phyloP scores from a whole-genome alignment of 1,140 invertebrate species.

The Lutraria rhynchaena region DNA sequence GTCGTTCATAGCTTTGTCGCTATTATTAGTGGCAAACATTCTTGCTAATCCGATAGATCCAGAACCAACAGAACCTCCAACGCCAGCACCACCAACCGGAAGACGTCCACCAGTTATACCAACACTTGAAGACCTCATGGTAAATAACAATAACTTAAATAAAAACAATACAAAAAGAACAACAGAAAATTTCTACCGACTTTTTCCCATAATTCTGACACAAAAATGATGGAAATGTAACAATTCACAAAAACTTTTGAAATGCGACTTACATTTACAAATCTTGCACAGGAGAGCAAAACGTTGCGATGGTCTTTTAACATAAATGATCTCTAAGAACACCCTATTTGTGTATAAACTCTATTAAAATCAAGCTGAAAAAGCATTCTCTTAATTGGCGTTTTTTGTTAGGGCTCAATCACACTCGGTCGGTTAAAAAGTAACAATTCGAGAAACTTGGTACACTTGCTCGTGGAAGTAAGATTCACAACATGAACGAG shows the following conservation, averaged over 20 bases:
- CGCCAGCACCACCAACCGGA: neutral
- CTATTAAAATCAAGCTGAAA: no score
- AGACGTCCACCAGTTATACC: neutral
- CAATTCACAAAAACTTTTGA: neutral
- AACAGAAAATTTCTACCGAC: neutral
- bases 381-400: no score
- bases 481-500: neutral
- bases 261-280: neutral
- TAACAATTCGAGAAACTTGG: no score
- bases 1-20: no score
- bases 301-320: neutral
- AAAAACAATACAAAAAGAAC: neutral
- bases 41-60: neutral
- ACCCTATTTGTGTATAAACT: no score
- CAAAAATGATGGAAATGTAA: neutral
- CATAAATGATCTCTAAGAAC: neutral
- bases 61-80: neutral
- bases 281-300: neutral
- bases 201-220: neutral
- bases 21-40: no score
- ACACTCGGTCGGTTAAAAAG: no score
- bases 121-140: conserved; percentile 13
- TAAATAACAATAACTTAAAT: neutral
- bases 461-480: no score
- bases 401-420: no score